Conservation (phyloP, 2,797 vertebrate species). For the Lacerta bilineata region DNA sequence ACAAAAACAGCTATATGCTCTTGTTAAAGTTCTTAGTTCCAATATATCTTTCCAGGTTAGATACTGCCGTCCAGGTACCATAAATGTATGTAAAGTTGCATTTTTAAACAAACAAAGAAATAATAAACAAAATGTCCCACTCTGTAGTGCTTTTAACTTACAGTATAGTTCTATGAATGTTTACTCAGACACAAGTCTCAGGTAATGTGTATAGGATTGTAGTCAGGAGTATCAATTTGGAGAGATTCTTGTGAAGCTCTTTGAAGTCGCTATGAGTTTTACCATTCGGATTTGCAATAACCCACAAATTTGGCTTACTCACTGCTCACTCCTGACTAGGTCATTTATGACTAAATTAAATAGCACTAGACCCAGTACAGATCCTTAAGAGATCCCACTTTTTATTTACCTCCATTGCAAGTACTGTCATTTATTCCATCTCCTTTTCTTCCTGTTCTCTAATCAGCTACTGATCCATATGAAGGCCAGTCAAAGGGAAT, state of each 20-base stretch:
- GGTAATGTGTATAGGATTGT: not conserved
- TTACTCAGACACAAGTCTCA: not conserved
- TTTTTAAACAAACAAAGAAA: not conserved
- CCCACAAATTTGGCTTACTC: not conserved
- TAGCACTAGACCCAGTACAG: not conserved
- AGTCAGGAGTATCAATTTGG: not conserved
- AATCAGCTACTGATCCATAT: slow-evolving; percentile 16
- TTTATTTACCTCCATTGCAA: slow-evolving; percentile 5
- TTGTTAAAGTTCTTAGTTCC: not conserved
- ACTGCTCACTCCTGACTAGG: not conserved
- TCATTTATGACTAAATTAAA: slow-evolving; percentile 13
- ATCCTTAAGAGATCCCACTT: not conserved
- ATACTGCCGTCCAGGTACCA: not conserved
- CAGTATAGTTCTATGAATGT: too few relatives aligned
- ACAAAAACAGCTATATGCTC: not conserved
- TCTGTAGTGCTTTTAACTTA: not conserved
- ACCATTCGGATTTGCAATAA: not conserved
- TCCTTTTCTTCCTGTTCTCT: not conserved
- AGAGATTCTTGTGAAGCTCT: not conserved
- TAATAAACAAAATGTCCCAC: not conserved
- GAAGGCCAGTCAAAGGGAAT: slow-evolving; percentile 24
- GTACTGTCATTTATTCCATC: slow-evolving; percentile 11
- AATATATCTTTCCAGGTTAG: not conserved
- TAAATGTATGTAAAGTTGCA: not conserved
- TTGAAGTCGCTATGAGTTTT: not conserved